These are phyloP conservation scores for Rhegmatorhina hoffmannsi DNA, from an alignment of 2,113 vertebrate genomes.

Conservation along the genomic window DNA sequence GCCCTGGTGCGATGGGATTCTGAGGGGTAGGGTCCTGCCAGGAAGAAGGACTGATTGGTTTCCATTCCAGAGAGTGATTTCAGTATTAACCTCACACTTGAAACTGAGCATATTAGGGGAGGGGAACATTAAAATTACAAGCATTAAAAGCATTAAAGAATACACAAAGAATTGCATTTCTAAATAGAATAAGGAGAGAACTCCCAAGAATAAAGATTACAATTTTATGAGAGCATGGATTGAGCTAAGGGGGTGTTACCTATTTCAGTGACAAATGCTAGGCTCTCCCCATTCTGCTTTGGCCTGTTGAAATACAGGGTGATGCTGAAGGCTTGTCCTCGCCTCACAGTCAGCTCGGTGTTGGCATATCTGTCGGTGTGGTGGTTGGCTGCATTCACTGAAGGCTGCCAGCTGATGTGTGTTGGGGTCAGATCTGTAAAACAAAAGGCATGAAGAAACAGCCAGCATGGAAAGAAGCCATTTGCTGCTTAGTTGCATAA, in stretches of 20 bases:
- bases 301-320: slow-evolving; percentile 65
- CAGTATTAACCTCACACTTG: neutral
- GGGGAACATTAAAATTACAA: neutral
- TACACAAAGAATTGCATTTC: rapidly evolving
- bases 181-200: neutral
- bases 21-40: slow-evolving; percentile 75
- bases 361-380: slow-evolving; percentile 68
- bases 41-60: neutral
- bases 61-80: neutral
- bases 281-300: slow-evolving; percentile 46
- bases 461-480: neutral
- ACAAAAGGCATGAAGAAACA: neutral
- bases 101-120: rapidly evolving
- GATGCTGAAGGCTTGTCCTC: slow-evolving; percentile 70
- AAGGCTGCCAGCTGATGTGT: slow-evolving; percentile 70
- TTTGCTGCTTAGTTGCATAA: neutral
- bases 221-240: neutral
- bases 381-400: slow-evolving; percentile 60
- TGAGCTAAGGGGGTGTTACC: slow-evolving; percentile 43
- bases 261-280: slow-evolving; percentile 74
- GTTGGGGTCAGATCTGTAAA: slow-evolving; percentile 58
- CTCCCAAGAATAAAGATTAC: neutral
- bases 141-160: neutral
- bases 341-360: slow-evolving; percentile 63
- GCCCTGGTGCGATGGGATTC: slow-evolving; percentile 75